phyloP scores from a whole-genome alignment of 1,140 invertebrate genomes.

The Oedothorax gibbosus region DNA sequence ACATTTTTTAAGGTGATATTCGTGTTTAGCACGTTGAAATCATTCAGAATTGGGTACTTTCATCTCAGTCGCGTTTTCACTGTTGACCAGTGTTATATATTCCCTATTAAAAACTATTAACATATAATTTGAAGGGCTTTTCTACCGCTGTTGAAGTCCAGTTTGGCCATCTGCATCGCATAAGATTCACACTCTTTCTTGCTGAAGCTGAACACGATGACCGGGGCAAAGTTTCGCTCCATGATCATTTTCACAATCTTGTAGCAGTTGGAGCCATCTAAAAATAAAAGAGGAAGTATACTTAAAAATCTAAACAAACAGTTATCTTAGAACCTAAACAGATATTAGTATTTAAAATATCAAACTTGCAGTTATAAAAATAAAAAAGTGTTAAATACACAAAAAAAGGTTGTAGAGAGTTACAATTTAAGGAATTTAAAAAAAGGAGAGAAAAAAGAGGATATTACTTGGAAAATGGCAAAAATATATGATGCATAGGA shows the following conservation, averaged over 20 bases:
- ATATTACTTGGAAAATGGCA: no score
- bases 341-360: background rate
- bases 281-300: constrained; percentile 67
- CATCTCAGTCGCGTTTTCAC: no score
- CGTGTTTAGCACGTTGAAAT: no score
- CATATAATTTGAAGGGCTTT: background rate
- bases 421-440: no score
- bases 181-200: constrained; percentile 99
- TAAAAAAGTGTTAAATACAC: background rate
- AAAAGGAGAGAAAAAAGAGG: no score
- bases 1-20: no score
- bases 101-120: no score
- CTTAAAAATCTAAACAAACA: constrained; percentile 64
- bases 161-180: constrained; percentile 94
- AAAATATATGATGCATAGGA: no score
- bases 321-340: background rate
- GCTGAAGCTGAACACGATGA: constrained; percentile 99
- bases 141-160: constrained; percentile 89
- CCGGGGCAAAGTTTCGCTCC: constrained; percentile 96
- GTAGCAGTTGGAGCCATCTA: constrained; percentile 81
- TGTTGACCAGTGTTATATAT: no score
- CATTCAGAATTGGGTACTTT: no score
- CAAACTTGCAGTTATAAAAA: background rate
- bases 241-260: constrained; percentile 99
- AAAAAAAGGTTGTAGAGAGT: background rate